Evolutionary conservation across 2,113 vertebrate genomes (phyloP).

Genomic region (Ursus arctos): DNA sequence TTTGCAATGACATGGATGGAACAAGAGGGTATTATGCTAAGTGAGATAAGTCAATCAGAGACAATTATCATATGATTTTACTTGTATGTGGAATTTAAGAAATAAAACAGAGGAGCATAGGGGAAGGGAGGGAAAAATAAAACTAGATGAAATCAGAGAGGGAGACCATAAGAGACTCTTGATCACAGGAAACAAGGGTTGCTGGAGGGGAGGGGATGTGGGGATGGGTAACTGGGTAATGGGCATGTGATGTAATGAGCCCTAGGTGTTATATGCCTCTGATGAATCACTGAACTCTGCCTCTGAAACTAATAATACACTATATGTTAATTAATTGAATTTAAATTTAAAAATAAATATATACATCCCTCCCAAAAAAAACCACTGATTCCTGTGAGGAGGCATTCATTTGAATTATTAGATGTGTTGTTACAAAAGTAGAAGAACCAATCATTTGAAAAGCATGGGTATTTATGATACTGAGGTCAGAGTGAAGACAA

Average conservation of each 20-base stretch:
- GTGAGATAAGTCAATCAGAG: background rate
- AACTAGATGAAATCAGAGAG: background rate
- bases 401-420: conserved; percentile 92
- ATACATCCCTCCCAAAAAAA: background rate
- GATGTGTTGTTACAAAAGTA: conserved; percentile 91
- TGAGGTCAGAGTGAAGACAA: conserved; percentile 92
- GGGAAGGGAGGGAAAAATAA: background rate
- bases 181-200: too few relatives aligned
- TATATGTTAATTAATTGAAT: background rate
- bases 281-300: too few relatives aligned
- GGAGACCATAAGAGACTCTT: too few relatives aligned
- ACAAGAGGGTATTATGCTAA: background rate
- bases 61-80: background rate
- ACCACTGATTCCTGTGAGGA: conserved; percentile 93
- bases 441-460: conserved; percentile 91
- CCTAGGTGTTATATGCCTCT: too few relatives aligned
- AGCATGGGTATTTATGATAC: conserved; percentile 92
- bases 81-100: background rate
- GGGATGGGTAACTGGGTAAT: too few relatives aligned
- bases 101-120: background rate
- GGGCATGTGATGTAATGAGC: too few relatives aligned
- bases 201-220: too few relatives aligned
- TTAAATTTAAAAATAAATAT: background rate
- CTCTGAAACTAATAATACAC: too few relatives aligned
- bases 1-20: background rate